These are phyloP conservation scores for Mesochorus sp. DNA, from an alignment of 2,888 invertebrate genomes.

Conservation along the genomic window DNA sequence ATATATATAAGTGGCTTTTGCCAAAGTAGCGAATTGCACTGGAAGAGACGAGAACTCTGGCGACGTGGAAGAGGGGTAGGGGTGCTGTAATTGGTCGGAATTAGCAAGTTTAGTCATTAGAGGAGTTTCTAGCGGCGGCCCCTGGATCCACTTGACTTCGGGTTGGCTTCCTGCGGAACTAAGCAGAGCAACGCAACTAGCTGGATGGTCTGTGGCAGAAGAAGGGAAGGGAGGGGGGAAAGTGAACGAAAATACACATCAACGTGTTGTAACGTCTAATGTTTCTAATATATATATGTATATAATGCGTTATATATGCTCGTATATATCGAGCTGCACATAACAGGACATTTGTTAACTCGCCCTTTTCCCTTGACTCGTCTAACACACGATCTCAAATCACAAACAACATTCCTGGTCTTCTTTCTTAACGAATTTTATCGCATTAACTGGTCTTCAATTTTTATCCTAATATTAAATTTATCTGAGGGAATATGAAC, in stretches of 20 bases:
- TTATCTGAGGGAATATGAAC: too few relatives aligned
- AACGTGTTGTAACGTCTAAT: conserved; percentile 24
- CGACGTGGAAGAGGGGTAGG: conserved; percentile 62
- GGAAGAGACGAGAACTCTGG: conserved; percentile 52
- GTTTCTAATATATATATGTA: neutral
- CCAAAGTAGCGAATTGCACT: conserved; percentile 52
- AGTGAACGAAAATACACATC: conserved; percentile 55
- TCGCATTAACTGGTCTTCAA: too few relatives aligned
- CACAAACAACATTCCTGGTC: conserved; percentile 12
- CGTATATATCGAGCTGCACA: conserved; percentile 36
- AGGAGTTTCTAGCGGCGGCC: conserved; percentile 79
- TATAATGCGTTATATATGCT: conserved; percentile 9
- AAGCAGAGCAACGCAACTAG: conserved; percentile 67
- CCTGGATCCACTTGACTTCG: conserved; percentile 77
- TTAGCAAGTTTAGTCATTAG: conserved; percentile 82
- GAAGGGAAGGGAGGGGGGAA: conserved; percentile 48
- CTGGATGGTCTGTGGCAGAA: conserved; percentile 23
- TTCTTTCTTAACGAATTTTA: too few relatives aligned
- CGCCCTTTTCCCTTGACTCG: conserved; percentile 9
- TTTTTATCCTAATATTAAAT: too few relatives aligned
- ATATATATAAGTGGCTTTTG: conserved; percentile 43
- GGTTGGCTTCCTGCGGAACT: conserved; percentile 73
- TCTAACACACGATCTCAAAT: conserved; percentile 24
- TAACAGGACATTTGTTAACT: conserved; percentile 40
- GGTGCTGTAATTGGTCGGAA: conserved; percentile 81